Evolutionary conservation across 2,888 invertebrate genomes (phyloP).

Genomic region (Hipparchia semele): DNA sequence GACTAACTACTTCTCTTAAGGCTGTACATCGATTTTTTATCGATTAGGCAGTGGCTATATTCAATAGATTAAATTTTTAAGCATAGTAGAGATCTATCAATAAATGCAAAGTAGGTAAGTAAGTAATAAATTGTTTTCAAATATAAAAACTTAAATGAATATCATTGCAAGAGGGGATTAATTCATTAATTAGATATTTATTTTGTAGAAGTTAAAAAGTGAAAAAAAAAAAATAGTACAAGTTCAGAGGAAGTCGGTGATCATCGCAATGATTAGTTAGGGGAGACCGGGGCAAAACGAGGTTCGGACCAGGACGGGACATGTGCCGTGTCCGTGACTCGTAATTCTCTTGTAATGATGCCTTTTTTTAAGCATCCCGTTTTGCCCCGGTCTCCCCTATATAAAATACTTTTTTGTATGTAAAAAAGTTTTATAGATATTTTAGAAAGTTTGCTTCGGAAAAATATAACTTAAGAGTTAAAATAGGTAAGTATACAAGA

Average conservation of each 20-base stretch:
- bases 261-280: no score
- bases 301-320: no score
- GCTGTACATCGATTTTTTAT: conserved; percentile 25
- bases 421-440: no score
- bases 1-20: conserved; percentile 26
- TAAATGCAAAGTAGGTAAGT: no score
- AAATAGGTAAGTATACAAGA: not conserved
- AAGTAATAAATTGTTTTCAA: not conserved
- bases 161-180: not conserved
- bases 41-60: conserved; percentile 40
- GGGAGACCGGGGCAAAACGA: no score
- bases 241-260: no score
- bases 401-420: no score
- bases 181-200: not conserved
- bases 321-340: no score
- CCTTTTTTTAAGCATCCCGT: no score
- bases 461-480: not conserved
- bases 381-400: no score
- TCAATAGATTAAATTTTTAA: conserved; percentile 17
- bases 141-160: not conserved
- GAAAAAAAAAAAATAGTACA: not conserved
- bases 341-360: no score
- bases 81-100: not conserved
- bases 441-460: not conserved
- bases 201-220: not conserved